These are phyloP conservation scores for Tetramorium alpestre DNA, from an alignment of 1,140 invertebrate species.

Conservation along the genomic window DNA sequence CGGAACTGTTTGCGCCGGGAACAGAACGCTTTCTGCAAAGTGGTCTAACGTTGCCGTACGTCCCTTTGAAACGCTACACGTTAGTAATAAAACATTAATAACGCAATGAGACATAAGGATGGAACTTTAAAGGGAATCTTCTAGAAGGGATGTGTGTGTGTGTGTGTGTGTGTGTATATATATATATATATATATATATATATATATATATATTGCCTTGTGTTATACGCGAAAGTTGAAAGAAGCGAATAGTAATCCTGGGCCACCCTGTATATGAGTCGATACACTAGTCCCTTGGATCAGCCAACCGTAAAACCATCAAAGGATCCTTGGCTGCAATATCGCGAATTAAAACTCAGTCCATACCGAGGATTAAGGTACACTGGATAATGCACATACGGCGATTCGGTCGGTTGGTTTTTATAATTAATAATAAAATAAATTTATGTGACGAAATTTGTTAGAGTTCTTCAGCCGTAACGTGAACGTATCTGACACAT, in stretches of 20 bases:
- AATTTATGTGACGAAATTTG: not conserved
- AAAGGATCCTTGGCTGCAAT: not conserved
- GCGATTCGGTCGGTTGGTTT: not conserved
- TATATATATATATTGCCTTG: not conserved
- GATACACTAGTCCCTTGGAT: not conserved
- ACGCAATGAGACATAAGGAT: not conserved
- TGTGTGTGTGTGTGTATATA: too few species aligned
- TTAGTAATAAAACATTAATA: not conserved
- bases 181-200: too few species aligned
- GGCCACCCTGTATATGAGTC: not conserved
- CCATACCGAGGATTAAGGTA: not conserved
- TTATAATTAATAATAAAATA: too few species aligned
- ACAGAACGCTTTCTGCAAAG: constrained; percentile 1
- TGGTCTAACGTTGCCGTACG: not conserved
- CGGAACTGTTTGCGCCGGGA: not conserved
- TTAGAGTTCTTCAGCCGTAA: not conserved
- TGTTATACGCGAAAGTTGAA: too few species aligned
- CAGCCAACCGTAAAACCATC: constrained; percentile 1
- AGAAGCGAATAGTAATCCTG: not conserved
- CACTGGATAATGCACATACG: not conserved
- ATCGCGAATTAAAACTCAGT: constrained; percentile 9
- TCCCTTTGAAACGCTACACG: not conserved
- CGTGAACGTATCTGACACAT: too few species aligned
- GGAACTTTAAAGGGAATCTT: not conserved
- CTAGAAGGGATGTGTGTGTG: not conserved